Evolutionary conservation across 2,888 invertebrate species (phyloP).

Genomic region (Eumacrocentrus americanus): DNA sequence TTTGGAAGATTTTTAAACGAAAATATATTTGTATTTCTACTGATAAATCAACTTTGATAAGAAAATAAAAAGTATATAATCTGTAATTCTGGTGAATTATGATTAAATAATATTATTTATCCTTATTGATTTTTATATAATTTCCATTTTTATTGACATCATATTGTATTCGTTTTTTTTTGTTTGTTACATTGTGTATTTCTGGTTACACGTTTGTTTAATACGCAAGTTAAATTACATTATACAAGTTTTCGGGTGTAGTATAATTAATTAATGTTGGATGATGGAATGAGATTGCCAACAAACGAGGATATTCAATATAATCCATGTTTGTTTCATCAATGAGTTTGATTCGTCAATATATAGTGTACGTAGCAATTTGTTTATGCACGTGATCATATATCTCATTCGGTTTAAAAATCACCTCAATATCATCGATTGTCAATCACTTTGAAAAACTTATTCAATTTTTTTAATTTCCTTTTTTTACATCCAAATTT

Average conservation of each 20-base stretch:
- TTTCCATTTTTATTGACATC: constrained; percentile 60
- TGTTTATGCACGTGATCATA: not conserved
- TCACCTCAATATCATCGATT: constrained; percentile 6
- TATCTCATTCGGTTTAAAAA: constrained; percentile 17
- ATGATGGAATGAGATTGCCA: constrained; percentile 9
- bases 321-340: constrained; percentile 3
- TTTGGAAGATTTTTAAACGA: too few species aligned
- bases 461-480: not conserved
- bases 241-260: constrained; percentile 49
- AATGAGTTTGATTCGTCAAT: constrained; percentile 6
- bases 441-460: not conserved
- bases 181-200: constrained; percentile 53
- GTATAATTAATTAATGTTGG: constrained; percentile 25
- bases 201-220: constrained; percentile 53
- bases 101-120: not conserved
- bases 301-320: not conserved
- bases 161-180: constrained; percentile 46
- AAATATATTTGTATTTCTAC: too few species aligned
- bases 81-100: too few species aligned
- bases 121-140: constrained; percentile 46
- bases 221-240: constrained; percentile 54
- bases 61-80: too few species aligned
- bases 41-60: too few species aligned
- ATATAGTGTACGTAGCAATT: constrained; percentile 4
- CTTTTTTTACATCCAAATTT: not conserved